Evolutionary conservation across 1,140 invertebrate genomes (phyloP).

Genomic region (Nilaparvata lugens): DNA sequence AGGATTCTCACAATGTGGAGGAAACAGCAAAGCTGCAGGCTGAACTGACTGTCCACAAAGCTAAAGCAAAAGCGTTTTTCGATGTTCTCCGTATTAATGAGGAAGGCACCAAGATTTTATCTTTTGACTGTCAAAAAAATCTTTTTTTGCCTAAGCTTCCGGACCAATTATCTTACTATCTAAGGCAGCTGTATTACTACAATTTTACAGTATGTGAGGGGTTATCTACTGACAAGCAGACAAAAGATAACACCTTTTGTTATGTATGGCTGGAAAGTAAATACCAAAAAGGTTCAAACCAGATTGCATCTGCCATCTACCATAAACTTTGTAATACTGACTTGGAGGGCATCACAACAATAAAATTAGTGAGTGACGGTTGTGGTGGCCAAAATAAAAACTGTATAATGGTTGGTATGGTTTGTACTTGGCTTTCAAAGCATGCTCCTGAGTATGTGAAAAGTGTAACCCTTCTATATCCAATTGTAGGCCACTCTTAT

Average conservation of each 20-base stretch:
- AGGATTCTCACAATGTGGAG: too few species aligned
- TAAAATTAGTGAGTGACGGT: neutral
- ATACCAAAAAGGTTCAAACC: slow-evolving; percentile 28
- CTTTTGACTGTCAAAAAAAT: slow-evolving; percentile 32
- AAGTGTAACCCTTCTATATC: slow-evolving; percentile 25
- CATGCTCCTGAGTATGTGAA: slow-evolving; percentile 21
- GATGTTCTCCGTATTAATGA: neutral
- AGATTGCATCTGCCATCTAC: slow-evolving; percentile 26
- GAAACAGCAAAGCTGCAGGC: too few species aligned
- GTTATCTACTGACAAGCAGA: slow-evolving; percentile 10
- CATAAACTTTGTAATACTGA: slow-evolving; percentile 22
- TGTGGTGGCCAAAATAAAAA: slow-evolving; percentile 12
- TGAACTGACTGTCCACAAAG: neutral
- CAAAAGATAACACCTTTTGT: slow-evolving; percentile 21
- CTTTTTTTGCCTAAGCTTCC: slow-evolving; percentile 27
- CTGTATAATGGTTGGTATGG: slow-evolving; percentile 17
- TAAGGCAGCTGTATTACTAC: slow-evolving; percentile 28
- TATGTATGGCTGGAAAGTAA: slow-evolving; percentile 29
- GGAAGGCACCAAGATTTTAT: slow-evolving; percentile 14
- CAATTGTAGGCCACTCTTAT: slow-evolving; percentile 27
- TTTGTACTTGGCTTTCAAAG: slow-evolving; percentile 20
- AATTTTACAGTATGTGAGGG: slow-evolving; percentile 30
- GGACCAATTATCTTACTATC: slow-evolving; percentile 30
- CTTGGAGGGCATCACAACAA: neutral
- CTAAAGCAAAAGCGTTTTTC: neutral